These are phyloP conservation scores for Spisula solida DNA, from an alignment of 2,888 invertebrate genomes.

Conservation along the genomic window DNA sequence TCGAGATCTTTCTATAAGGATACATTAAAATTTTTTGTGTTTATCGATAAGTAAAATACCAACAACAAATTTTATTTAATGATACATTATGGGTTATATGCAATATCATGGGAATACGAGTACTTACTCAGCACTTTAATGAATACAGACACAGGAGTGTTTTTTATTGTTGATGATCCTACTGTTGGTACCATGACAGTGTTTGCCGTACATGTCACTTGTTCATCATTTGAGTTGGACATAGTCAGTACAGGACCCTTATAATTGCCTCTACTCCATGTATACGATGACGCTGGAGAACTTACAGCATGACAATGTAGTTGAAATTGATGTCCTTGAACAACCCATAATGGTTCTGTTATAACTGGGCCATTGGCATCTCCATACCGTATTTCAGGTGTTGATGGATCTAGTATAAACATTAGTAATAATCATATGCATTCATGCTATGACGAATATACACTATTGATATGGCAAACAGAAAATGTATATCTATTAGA, in stretches of 20 bases:
- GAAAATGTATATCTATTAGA: too few relatives aligned
- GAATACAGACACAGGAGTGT: background rate
- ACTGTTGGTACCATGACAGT: background rate
- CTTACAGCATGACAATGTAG: constrained; percentile 13
- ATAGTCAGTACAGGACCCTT: background rate
- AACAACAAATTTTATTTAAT: too few relatives aligned
- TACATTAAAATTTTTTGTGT: too few relatives aligned
- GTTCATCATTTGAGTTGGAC: background rate
- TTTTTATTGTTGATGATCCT: background rate
- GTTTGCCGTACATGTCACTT: background rate
- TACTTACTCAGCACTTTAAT: background rate
- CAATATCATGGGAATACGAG: too few relatives aligned
- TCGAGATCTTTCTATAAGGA: too few relatives aligned
- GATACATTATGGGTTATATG: too few relatives aligned
- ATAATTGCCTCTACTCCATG: constrained; percentile 1
- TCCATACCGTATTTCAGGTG: background rate
- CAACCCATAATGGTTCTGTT: background rate
- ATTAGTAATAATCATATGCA: background rate
- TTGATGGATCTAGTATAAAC: background rate
- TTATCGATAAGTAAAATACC: too few relatives aligned
- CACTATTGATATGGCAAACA: too few relatives aligned
- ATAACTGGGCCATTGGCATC: background rate
- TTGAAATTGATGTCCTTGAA: background rate
- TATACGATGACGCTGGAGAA: background rate
- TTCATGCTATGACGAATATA: background rate